Evolutionary conservation across 1,140 invertebrate genomes (phyloP), one percentile per base, ranked within the genome.

Genomic region (Atopsyche davidsoni): DNA sequence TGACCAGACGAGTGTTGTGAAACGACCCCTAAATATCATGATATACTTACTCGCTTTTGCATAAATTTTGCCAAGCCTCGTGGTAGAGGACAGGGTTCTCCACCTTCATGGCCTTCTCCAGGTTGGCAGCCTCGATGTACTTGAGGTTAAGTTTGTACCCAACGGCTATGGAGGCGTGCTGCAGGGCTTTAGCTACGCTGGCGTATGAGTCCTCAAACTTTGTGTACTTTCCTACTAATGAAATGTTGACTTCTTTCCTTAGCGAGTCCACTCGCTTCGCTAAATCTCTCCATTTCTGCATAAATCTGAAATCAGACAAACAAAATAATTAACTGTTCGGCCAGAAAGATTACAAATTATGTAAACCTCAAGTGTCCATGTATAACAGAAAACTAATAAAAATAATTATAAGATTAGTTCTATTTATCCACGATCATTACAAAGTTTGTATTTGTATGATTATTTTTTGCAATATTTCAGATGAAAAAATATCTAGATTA

Each of bases 161-260:
- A 14, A 81, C 81, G 49, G 85, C 79, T 17, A 96, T 79, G 0
- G 91, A 80, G 2, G 96, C 89, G 70, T 99, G 96, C 57, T 94
- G 83, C 14, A 99, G 68, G 0, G 96, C 89, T 74, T 99, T 98
- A 2, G 86, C 87, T 0, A 99, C 89, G 2, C 96, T 99, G 0
- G 93, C 86, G 66, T 99, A 99, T 0, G 95, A 86, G 73, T 99
- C 97, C 64, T 92, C 84, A 11, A 98, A 72, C 65, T 91, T 87
- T 0, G 95, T 97, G 62, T 99, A 99, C 75, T 99, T 99, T 6
- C 97, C 97, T n/a, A 99, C 97, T 11, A 99, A 73, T 14, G 87
- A 89, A 52, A 99, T 98, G 31, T 79, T 88, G 0, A 98, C 88
- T 63, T 86, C 82, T 58, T 87, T 83, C 10, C 83, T 75, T 2